Conservation (phyloP, 2,797 vertebrate genomes). For the Cynopterus sphinx region DNA sequence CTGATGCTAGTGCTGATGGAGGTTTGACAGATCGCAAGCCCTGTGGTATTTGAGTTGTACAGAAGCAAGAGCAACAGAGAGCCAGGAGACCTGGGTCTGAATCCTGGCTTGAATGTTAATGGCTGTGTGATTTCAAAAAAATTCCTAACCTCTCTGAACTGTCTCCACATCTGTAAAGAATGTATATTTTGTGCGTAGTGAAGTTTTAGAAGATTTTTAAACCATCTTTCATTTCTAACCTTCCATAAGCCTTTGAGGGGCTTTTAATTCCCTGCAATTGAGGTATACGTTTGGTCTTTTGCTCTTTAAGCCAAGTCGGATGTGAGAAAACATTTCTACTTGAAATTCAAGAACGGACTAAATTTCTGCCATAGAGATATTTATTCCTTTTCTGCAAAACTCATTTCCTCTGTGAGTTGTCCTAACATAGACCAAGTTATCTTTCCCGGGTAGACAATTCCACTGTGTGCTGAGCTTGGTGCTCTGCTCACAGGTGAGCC, state of each 20-base stretch:
- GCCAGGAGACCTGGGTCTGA: not conserved
- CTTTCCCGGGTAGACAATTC: not conserved
- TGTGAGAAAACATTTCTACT: conserved; percentile 23
- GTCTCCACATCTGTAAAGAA: not conserved
- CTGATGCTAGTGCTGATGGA: not conserved
- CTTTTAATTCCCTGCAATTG: conserved; percentile 37
- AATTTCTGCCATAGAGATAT: conserved; percentile 28
- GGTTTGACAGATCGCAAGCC: not conserved
- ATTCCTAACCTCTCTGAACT: not conserved
- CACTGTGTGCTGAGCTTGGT: rapidly evolving
- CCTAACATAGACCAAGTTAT: not conserved
- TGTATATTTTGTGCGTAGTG: not conserved
- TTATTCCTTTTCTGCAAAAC: not conserved
- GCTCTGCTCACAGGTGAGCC: not conserved
- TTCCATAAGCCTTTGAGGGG: not conserved
- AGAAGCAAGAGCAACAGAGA: not conserved
- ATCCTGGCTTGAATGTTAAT: not conserved
- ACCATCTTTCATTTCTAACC: not conserved
- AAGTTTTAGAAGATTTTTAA: not conserved
- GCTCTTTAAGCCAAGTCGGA: conserved; percentile 47
- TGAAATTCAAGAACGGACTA: conserved; percentile 50
- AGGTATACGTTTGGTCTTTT: not conserved
- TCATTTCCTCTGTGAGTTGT: not conserved
- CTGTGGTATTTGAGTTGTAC: not conserved
- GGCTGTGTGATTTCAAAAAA: conserved; percentile 23